Evolutionary conservation across 2,888 invertebrate species (phyloP).

Genomic region (Leptura quadrifasciata): DNA sequence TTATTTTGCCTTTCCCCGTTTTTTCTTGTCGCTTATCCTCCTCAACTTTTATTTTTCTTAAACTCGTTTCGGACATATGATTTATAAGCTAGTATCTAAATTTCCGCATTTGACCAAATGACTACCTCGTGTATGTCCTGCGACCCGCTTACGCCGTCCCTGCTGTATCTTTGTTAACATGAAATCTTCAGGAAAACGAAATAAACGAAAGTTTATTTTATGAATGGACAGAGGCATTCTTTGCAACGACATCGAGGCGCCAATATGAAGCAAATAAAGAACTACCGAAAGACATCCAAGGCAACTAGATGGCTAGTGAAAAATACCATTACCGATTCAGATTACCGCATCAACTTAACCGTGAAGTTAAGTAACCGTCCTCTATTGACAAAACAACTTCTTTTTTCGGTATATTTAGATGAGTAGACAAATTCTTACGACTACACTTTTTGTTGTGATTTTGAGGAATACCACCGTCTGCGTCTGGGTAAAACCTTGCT

Average conservation of each 20-base stretch:
- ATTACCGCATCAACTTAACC: constrained; percentile 54
- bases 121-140: not conserved
- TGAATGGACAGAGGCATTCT: constrained; percentile 52
- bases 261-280: constrained; percentile 54
- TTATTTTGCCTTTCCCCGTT: too few species aligned
- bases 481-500: constrained; percentile 29
- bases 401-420: constrained; percentile 33
- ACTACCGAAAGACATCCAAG: constrained; percentile 51
- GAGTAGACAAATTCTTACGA: constrained; percentile 32
- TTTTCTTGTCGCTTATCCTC: too few species aligned
- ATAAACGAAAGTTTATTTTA: constrained; percentile 51
- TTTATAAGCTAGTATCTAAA: too few species aligned
- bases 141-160: not conserved
- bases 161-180: constrained; percentile 15
- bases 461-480: constrained; percentile 28
- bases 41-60: too few species aligned
- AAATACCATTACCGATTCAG: constrained; percentile 61
- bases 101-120: too few species aligned
- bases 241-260: constrained; percentile 56
- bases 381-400: constrained; percentile 40
- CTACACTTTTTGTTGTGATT: constrained; percentile 8
- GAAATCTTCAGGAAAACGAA: constrained; percentile 45
- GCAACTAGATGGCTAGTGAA: constrained; percentile 60
- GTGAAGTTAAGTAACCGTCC: constrained; percentile 54
- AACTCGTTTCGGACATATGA: too few species aligned